These are phyloP conservation scores for Centrocercus urophasianus DNA, from an alignment of 2,113 vertebrate species.

Conservation along the genomic window DNA sequence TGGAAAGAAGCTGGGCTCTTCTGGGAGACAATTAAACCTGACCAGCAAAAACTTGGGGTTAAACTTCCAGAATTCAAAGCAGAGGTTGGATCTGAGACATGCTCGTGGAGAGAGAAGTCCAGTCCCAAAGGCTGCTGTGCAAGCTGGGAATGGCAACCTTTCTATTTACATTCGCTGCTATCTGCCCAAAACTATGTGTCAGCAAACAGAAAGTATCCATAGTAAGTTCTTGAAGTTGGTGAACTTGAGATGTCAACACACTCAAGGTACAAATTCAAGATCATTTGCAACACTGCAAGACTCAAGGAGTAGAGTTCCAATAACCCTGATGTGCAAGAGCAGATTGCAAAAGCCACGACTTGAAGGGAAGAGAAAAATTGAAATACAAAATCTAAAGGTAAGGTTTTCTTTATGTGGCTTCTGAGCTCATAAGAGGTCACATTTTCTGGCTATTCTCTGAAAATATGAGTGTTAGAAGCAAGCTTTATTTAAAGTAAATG, in stretches of 20 bases:
- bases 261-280: neutral
- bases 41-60: neutral
- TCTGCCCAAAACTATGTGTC: accelerated
- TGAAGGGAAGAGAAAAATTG: neutral
- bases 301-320: neutral
- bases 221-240: neutral
- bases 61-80: neutral
- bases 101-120: neutral
- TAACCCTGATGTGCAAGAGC: neutral
- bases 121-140: neutral
- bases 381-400: neutral
- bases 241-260: neutral
- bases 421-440: neutral
- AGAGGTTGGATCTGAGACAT: neutral
- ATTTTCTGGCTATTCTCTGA: neutral
- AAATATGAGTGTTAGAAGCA: neutral
- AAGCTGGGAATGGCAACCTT: neutral
- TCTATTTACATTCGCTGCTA: neutral
- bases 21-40: neutral
- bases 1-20: neutral
- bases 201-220: neutral
- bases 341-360: neutral
- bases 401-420: neutral
- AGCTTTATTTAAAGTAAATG: conserved; percentile 67
- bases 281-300: neutral